Conservation (phyloP, 2,888 invertebrate species). For the Andrena hattorfiana region DNA sequence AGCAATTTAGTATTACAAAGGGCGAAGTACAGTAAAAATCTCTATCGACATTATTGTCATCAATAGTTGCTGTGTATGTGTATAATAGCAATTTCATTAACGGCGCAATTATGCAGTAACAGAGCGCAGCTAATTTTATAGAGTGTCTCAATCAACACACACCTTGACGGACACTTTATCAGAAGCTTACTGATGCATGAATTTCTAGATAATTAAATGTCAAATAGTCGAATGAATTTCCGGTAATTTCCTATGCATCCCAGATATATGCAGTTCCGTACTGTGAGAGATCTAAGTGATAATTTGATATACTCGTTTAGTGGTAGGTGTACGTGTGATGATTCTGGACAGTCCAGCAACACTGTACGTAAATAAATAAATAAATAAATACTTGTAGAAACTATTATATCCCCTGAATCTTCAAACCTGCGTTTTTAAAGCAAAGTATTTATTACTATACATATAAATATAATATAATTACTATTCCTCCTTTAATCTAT, state of each 20-base stretch:
- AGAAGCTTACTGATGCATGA: constrained; percentile 57
- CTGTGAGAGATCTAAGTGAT: constrained; percentile 42
- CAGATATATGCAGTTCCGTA: constrained; percentile 28
- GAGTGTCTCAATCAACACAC: constrained; percentile 47
- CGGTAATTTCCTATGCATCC: constrained; percentile 32
- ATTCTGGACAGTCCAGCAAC: constrained; percentile 45
- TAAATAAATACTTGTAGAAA: no score
- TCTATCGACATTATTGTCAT: constrained; percentile 65
- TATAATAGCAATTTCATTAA: constrained; percentile 46
- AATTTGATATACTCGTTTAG: constrained; percentile 43
- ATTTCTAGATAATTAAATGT: constrained; percentile 50
- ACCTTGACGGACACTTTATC: constrained; percentile 44
- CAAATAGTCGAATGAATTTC: constrained; percentile 28
- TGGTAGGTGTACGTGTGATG: constrained; percentile 17
- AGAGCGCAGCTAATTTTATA: constrained; percentile 37
- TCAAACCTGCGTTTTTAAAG: no score
- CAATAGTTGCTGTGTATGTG: constrained; percentile 45
- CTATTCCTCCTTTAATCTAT: no score
- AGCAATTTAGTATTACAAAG: background rate
- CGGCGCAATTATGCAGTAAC: constrained; percentile 37
- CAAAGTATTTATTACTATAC: no score
- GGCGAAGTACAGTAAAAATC: constrained; percentile 15
- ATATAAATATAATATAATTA: no score
- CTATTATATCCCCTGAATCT: no score
- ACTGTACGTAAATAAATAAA: background rate